Conservation (phyloP, 2,113 vertebrate species). For the Otis tarda region DNA sequence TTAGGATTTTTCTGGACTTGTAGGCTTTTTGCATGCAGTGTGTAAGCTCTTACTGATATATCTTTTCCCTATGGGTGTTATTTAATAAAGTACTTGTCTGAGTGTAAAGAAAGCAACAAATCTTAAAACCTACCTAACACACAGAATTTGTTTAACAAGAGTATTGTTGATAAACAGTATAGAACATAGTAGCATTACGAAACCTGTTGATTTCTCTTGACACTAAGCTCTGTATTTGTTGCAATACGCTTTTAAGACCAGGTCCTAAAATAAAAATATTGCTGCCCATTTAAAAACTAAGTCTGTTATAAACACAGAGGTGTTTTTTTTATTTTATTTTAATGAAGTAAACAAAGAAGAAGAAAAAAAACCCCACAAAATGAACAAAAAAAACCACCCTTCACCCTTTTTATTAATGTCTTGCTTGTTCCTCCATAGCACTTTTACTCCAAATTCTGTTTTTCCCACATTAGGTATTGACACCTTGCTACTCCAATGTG, state of each 20-base stretch:
- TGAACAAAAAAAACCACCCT: neutral
- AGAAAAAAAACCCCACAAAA: neutral
- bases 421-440: neutral
- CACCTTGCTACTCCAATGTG: neutral
- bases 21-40: neutral
- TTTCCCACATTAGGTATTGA: neutral
- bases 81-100: neutral
- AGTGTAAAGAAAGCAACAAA: neutral
- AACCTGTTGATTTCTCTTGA: neutral
- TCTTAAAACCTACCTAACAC: neutral
- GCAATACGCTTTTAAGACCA: neutral
- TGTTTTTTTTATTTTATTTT: neutral
- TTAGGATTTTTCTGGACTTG: neutral
- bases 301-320: neutral
- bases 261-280: neutral
- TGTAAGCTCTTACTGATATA: neutral
- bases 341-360: neutral
- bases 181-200: neutral
- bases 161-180: neutral
- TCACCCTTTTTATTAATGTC: neutral
- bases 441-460: neutral
- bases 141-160: neutral
- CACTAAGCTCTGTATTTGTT: neutral
- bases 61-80: neutral
- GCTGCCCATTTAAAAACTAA: neutral